Conservation (phyloP, 2,888 invertebrate species). For the Tholera decimalis region DNA sequence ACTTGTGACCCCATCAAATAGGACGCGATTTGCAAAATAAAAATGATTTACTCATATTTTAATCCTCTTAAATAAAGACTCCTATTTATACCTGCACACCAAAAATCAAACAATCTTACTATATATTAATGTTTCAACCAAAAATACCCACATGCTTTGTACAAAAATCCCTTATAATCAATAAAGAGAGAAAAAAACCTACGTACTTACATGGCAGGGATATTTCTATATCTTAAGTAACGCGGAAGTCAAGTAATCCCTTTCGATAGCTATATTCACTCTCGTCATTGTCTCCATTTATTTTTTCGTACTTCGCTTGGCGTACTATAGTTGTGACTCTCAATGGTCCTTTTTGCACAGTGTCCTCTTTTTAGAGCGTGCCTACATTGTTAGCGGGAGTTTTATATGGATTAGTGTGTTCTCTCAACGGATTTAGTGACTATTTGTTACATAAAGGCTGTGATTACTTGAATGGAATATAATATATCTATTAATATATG, state of each 20-base stretch:
- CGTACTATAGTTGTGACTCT: background rate
- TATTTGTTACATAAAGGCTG: background rate
- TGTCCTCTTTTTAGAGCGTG: background rate
- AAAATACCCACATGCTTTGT: no score
- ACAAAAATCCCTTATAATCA: no score
- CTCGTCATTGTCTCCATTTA: constrained; percentile 10
- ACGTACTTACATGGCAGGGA: background rate
- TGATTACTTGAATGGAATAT: background rate
- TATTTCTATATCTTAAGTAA: background rate
- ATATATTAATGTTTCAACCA: no score
- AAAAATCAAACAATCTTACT: no score
- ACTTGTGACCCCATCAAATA: no score
- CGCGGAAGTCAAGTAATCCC: background rate
- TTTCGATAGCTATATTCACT: background rate
- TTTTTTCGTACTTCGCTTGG: constrained; percentile 16
- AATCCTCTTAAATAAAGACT: no score
- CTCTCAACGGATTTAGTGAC: background rate
- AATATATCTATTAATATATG: no score
- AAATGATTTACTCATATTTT: no score
- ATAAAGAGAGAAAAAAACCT: background rate
- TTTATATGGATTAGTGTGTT: background rate
- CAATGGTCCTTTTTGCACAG: constrained; percentile 20
- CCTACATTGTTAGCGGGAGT: constrained; percentile 11
- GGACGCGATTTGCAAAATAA: no score
- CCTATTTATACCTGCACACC: no score